Evolutionary conservation across 1,140 invertebrate genomes (phyloP).

Genomic region (Caenorhabditis latens): DNA sequence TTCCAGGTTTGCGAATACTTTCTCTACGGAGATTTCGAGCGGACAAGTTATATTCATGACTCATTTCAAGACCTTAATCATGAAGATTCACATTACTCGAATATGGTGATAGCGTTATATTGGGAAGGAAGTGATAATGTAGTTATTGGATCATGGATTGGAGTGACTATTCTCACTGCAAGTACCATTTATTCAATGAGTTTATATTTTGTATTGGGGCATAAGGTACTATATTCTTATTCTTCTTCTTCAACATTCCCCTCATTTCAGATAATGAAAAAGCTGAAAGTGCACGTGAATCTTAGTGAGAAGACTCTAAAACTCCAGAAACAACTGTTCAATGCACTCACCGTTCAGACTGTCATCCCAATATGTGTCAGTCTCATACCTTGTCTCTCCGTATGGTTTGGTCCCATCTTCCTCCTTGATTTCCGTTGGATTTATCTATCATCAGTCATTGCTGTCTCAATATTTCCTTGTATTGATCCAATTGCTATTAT

Average conservation of each 20-base stretch:
- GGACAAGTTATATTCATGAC: neutral
- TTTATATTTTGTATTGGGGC: neutral
- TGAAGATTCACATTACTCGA: neutral
- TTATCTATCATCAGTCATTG: neutral
- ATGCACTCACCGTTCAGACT: neutral
- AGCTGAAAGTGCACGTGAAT: neutral
- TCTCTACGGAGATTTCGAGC: neutral
- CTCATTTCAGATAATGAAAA: neutral
- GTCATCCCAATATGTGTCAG: neutral
- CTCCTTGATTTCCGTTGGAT: neutral
- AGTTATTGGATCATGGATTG: neutral
- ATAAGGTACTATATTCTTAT: neutral
- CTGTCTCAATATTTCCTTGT: neutral
- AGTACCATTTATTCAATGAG: neutral
- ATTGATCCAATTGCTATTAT: neutral
- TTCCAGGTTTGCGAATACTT: neutral
- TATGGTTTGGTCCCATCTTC: conserved; percentile 1
- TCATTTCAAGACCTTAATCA: neutral
- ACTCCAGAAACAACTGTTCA: neutral
- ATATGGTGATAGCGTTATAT: neutral
- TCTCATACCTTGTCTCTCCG: neutral
- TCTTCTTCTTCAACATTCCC: too few species aligned
- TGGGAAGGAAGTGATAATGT: neutral
- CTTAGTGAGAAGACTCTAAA: neutral
- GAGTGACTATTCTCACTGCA: neutral